Percentiles rank a stretch among this genome's conserved stretches.
Conservation (phyloP, 2,888 invertebrate species). For the Griposia aprilina region DNA sequence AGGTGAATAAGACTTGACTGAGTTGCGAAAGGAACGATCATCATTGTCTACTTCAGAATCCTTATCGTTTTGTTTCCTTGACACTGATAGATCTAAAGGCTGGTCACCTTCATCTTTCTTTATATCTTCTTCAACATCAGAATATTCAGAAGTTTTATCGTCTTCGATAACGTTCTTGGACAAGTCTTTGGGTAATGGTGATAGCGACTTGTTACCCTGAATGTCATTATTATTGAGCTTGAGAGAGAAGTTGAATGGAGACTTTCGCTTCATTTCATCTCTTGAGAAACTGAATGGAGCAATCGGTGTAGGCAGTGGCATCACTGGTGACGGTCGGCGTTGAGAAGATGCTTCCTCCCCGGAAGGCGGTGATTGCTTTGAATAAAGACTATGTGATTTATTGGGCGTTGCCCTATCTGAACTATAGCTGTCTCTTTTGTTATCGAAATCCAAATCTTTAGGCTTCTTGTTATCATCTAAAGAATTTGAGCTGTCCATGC, state of each 20-base stretch:
- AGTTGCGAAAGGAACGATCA: conserved; percentile 85
- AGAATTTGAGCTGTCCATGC: conserved; percentile 86
- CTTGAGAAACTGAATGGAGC: conserved; percentile 80
- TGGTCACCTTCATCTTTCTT: conserved; percentile 91
- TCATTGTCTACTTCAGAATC: conserved; percentile 84
- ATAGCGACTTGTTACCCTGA: conserved; percentile 74
- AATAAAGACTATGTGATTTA: conserved; percentile 81
- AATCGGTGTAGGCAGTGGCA: conserved; percentile 87
- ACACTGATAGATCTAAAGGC: conserved; percentile 94
- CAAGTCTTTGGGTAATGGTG: conserved; percentile 83
- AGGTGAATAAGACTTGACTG: conserved; percentile 86
- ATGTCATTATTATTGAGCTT: conserved; percentile 82
- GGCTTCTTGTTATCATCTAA: conserved; percentile 83
- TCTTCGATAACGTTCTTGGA: conserved; percentile 79
- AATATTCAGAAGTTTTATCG: conserved; percentile 81
- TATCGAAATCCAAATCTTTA: conserved; percentile 81
- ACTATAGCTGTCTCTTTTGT: conserved; percentile 77
- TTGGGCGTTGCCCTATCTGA: conserved; percentile 91
- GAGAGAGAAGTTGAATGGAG: conserved; percentile 82
- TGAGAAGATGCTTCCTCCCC: conserved; percentile 92
- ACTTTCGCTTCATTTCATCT: conserved; percentile 82
- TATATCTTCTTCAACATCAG: conserved; percentile 81
- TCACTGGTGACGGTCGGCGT: conserved; percentile 92
- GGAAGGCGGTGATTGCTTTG: conserved; percentile 92
- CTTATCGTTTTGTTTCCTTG: conserved; percentile 88